phyloP scores from a whole-genome alignment of 2,888 invertebrate species.

The Gastrophysa polygoni region DNA sequence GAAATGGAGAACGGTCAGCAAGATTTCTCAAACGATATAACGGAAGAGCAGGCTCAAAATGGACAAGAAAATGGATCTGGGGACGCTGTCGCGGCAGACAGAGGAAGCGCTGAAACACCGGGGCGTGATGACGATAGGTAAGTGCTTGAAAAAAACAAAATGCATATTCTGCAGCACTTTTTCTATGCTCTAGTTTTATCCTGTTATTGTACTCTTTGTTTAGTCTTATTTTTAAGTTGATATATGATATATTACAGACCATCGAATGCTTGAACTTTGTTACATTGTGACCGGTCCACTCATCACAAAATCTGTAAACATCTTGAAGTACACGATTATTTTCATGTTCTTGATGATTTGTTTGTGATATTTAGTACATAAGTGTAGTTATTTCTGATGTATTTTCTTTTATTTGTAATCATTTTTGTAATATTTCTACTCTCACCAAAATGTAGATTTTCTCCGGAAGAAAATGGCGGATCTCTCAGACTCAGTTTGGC shows the following conservation, averaged over 20 bases:
- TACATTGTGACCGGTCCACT: background rate
- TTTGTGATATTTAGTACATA: background rate
- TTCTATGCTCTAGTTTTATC: background rate
- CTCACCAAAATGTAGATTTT: conserved; percentile 31
- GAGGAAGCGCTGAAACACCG: conserved; percentile 76
- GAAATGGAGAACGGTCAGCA: conserved; percentile 78
- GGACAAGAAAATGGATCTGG: conserved; percentile 63
- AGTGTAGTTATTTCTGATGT: background rate
- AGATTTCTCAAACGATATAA: conserved; percentile 78
- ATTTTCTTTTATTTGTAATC: conserved; percentile 41
- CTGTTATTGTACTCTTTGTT: background rate
- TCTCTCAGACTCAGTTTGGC: conserved; percentile 42
- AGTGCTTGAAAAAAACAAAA: conserved; percentile 34
- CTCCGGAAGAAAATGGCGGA: conserved; percentile 44
- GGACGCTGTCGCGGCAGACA: conserved; percentile 69
- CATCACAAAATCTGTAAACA: conserved; percentile 41
- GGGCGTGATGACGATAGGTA: conserved; percentile 85
- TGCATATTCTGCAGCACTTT: background rate
- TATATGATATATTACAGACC: too few species aligned
- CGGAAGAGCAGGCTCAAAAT: conserved; percentile 70
- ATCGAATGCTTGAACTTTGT: background rate
- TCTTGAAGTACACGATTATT: conserved; percentile 26
- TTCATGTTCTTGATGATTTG: background rate
- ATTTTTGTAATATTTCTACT: conserved; percentile 33
- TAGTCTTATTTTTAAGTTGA: background rate